Conservation (phyloP, 2,888 invertebrate genomes). For the Steinernema hermaphroditum region DNA sequence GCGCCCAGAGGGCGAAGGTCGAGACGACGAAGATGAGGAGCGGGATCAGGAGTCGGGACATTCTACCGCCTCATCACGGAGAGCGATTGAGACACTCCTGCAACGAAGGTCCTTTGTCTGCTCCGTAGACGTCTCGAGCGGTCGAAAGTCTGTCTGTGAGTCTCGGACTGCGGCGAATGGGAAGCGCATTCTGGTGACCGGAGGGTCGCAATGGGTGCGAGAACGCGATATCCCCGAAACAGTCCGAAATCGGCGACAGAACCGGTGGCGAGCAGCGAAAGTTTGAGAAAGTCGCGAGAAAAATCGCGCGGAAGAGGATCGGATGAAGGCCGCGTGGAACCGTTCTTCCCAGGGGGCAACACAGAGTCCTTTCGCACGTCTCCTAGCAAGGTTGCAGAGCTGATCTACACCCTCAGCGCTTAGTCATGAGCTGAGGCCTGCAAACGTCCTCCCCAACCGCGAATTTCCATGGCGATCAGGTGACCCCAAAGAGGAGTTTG, state of each 20-base stretch:
- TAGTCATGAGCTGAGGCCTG: too few relatives aligned
- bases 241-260: too few relatives aligned
- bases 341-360: too few relatives aligned
- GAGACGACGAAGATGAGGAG: slow-evolving; percentile 62
- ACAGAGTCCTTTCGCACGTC: not conserved
- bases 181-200: too few relatives aligned
- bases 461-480: slow-evolving; percentile 17
- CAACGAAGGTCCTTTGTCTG: not conserved
- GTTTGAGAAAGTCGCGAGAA: too few relatives aligned
- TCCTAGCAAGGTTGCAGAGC: not conserved
- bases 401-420: not conserved
- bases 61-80: slow-evolving; percentile 33
- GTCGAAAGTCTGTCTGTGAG: not conserved
- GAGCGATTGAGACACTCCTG: not conserved
- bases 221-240: too few relatives aligned
- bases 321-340: too few relatives aligned
- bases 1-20: slow-evolving; percentile 60
- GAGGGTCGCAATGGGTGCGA: too few relatives aligned
- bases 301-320: too few relatives aligned
- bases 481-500: not conserved
- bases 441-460: too few relatives aligned
- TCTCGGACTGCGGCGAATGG: too few relatives aligned
- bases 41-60: slow-evolving; percentile 62
- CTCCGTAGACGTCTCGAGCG: not conserved
- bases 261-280: too few relatives aligned